These are phyloP conservation scores for Triplophysa yarkandensis DNA, from an alignment of 2,797 vertebrate species.

Conservation along the genomic window DNA sequence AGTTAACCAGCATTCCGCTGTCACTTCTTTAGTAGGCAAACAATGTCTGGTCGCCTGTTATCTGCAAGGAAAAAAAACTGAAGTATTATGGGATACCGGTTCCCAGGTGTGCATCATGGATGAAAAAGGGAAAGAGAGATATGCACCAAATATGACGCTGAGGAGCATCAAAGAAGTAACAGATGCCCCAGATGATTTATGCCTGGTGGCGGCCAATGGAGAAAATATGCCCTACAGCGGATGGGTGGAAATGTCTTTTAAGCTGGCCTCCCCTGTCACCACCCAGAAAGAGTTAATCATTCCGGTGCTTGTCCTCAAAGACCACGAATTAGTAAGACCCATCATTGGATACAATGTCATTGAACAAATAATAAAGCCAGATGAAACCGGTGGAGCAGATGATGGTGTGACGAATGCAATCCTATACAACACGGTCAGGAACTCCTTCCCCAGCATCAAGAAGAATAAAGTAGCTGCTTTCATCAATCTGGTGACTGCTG, in stretches of 20 bases:
- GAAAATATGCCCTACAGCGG: constrained; percentile 19
- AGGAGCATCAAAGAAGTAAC: constrained; percentile 19
- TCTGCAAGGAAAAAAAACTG: constrained; percentile 10
- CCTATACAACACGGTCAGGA: too few relatives aligned
- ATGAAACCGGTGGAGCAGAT: too few relatives aligned
- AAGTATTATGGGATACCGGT: neutral
- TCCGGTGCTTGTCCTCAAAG: constrained; percentile 35
- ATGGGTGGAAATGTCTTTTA: constrained; percentile 40
- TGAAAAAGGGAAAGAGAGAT: constrained; percentile 11
- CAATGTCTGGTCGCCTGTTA: neutral
- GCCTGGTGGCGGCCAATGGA: constrained; percentile 38
- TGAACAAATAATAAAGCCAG: too few relatives aligned
- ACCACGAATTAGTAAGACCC: constrained; percentile 2
- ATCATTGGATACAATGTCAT: too few relatives aligned
- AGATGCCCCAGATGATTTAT: neutral
- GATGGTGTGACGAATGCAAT: too few relatives aligned
- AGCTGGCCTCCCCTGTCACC: neutral
- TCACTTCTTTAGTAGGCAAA: neutral
- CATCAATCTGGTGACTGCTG: too few relatives aligned
- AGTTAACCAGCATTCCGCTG: neutral
- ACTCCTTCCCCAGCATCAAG: too few relatives aligned
- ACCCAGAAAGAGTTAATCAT: constrained; percentile 22
- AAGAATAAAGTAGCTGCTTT: too few relatives aligned
- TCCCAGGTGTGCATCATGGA: too few relatives aligned
- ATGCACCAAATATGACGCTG: constrained; percentile 8